Evolutionary conservation across 2,888 invertebrate species (phyloP).

Genomic region (Harpalus rufipes): DNA sequence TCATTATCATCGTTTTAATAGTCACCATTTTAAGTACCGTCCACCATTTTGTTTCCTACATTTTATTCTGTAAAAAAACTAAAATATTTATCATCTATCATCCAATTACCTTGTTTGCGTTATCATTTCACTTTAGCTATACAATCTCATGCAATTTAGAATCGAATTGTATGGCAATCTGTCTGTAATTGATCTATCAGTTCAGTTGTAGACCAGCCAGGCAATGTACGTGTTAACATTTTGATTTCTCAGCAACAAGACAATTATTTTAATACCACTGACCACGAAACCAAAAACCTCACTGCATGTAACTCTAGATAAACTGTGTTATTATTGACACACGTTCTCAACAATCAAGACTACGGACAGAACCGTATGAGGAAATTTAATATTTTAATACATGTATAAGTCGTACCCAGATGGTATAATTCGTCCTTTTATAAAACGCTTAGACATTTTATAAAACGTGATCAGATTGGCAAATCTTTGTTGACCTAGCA

Average conservation of each 20-base stretch:
- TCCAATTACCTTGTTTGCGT: conserved; percentile 42
- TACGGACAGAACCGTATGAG: not conserved
- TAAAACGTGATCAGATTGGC: too few species aligned
- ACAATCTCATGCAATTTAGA: conserved; percentile 11
- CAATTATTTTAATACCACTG: conserved; percentile 56
- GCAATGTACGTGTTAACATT: conserved; percentile 53
- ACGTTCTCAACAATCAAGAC: conserved; percentile 22
- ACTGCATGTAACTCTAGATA: conserved; percentile 37
- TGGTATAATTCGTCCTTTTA: too few species aligned
- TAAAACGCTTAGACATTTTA: too few species aligned
- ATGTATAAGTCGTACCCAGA: too few species aligned
- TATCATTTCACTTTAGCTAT: conserved; percentile 45
- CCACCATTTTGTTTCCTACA: not conserved
- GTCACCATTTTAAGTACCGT: not conserved
- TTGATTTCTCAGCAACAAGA: conserved; percentile 50
- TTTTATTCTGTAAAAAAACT: not conserved
- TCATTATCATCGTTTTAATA: not conserved
- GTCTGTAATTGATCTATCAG: conserved; percentile 50
- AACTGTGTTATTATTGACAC: conserved; percentile 59
- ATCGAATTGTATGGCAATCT: not conserved
- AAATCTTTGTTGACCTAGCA: too few species aligned
- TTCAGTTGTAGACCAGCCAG: not conserved
- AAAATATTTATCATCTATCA: conserved; percentile 9
- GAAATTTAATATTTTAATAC: not conserved
- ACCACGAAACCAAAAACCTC: conserved; percentile 42